Percentiles rank a stretch among this genome's conserved stretches.
Evolutionary conservation across 2,888 invertebrate species (phyloP).

Genomic region (Cantharis rustica): DNA sequence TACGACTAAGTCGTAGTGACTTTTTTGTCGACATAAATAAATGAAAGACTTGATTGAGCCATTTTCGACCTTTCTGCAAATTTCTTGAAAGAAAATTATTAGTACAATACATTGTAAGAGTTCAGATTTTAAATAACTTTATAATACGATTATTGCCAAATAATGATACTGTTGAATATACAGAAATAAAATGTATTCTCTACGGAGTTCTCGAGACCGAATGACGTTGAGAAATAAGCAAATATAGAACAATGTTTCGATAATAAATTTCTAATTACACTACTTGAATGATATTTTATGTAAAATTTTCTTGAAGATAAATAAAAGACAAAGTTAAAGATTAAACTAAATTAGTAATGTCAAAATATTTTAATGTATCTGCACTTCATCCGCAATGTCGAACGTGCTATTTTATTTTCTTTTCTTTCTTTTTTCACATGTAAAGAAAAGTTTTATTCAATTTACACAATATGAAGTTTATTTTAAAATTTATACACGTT

Average conservation of each 20-base stretch:
- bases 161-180: neutral
- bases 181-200: neutral
- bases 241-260: neutral
- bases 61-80: neutral
- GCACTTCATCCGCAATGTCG: neutral
- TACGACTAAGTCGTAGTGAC: neutral
- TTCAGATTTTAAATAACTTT: neutral
- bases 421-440: neutral
- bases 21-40: neutral
- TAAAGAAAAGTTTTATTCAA: neutral
- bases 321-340: neutral
- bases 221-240: neutral
- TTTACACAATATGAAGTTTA: neutral
- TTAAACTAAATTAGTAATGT: neutral
- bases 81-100: neutral
- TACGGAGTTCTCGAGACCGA: neutral
- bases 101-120: neutral
- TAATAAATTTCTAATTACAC: neutral
- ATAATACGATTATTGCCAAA: neutral
- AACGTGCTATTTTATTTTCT: neutral
- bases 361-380: neutral
- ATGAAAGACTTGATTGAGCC: neutral
- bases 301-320: neutral
- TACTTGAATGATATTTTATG: neutral
- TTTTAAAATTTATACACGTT: no score